Evolutionary conservation across 2,113 vertebrate genomes (phyloP).

Genomic region (Lates calcarifer): DNA sequence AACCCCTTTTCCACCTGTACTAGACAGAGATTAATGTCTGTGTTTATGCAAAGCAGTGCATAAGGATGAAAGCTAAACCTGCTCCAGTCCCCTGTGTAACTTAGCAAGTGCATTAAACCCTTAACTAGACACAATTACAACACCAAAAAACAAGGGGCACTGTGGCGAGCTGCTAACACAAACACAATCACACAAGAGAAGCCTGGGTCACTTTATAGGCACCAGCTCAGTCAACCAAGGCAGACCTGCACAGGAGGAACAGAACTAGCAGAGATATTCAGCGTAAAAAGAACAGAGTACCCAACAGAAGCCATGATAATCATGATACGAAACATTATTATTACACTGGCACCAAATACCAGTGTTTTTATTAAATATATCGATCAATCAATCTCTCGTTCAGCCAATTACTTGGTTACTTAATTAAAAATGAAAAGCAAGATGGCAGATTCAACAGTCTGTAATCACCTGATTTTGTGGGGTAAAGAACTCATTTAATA

Average conservation of each 20-base stretch:
- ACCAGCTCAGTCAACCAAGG: background rate
- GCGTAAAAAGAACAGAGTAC: background rate
- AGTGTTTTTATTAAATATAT: background rate
- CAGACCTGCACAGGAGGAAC: background rate
- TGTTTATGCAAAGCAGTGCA: constrained; percentile 4
- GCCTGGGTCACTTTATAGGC: background rate
- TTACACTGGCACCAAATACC: background rate
- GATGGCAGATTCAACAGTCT: too few species aligned
- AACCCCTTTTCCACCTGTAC: background rate
- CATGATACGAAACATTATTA: background rate
- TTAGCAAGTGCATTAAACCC: background rate
- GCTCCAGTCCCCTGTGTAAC: background rate
- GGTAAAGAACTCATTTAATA: too few species aligned
- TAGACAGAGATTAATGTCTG: background rate
- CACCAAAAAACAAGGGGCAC: background rate
- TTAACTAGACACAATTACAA: background rate
- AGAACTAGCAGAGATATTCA: too few species aligned
- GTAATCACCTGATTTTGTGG: too few species aligned
- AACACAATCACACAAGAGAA: background rate
- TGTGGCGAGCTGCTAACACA: background rate
- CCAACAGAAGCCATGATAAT: background rate
- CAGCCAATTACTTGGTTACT: too few species aligned
- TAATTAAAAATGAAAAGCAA: too few species aligned
- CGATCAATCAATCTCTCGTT: background rate
- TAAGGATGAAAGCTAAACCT: background rate